Evolutionary conservation across 2,113 vertebrate species (phyloP), one percentile per base, ranked within the genome.

Genomic region (Pterocles orientalis): DNA sequence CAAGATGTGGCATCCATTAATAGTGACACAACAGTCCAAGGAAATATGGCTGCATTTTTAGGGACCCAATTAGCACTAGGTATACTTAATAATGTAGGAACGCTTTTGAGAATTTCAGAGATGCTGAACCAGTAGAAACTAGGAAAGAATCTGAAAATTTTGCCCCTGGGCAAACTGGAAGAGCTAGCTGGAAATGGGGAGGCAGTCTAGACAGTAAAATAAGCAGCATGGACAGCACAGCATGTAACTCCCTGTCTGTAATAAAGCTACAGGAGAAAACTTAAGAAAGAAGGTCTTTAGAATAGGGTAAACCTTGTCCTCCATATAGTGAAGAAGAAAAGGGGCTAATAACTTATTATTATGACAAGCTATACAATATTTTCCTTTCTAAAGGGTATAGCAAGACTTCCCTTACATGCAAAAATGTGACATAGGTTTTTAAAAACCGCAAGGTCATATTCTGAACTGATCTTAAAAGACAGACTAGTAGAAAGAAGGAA

Each of bases 51-150:
- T 85, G 34, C 34, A 21, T 76, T 87, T 87, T 54, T 33, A 81
- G 41, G 39, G 41, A 47, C 43, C 21, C 34, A 81, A 12, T 54
- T 77, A 88, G 2, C 13, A 36, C 50, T 54, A 73, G 17, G 28
- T 41, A 62, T 77, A 25, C n/a, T 80, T 88, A 90, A 86, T 62
- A 80, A 73, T 36, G n/a, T 7, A 83, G 36, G 34, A 65, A 78
- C 47, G 16, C 21, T 81, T 84, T 28, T 71, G 91, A 89, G 86
- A 92, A 82, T 84, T 77, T 66, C 33, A 86, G 60, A 90, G 69
- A 45, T 84, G 86, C 72, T 82, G 73, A 75, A 92, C 68, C 34
- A 75, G 61, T 60, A 75, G 72, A 95, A 92, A 66, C 16, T 82
- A 70, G 47, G 36, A 83, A 96, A 54, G 7, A 94, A 76, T 26